Conservation (phyloP, 2,113 vertebrate genomes). For the Martes martes region DNA sequence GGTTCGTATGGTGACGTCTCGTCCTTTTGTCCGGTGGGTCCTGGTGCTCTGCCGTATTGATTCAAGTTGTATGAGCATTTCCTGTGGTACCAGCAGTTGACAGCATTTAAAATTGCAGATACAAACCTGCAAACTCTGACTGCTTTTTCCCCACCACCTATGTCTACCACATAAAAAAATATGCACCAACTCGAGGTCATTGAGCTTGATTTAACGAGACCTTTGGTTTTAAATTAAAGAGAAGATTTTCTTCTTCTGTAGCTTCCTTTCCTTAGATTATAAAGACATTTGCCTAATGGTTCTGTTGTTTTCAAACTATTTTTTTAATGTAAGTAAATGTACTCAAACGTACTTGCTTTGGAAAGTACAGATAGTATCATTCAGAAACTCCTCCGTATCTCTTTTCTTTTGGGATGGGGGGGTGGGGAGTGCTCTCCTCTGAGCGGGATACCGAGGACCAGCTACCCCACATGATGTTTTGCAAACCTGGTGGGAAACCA, state of each 20-base stretch:
- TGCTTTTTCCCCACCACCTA: neutral
- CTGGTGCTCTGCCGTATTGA: neutral
- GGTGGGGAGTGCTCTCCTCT: neutral
- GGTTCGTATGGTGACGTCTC: neutral
- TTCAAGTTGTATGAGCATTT: neutral
- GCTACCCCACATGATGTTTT: neutral
- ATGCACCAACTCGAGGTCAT: neutral
- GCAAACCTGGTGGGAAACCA: neutral
- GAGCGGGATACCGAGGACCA: neutral
- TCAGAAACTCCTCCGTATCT: neutral
- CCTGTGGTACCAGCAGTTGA: neutral
- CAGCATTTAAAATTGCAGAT: neutral
- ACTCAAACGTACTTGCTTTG: neutral
- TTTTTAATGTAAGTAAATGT: neutral
- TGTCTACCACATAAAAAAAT: neutral
- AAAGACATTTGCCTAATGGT: neutral
- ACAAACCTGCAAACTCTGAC: neutral
- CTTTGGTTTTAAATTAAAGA: neutral
- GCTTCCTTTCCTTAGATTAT: neutral
- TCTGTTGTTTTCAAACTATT: neutral
- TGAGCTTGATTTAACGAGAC: neutral
- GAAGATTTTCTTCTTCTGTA: neutral
- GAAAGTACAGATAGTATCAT: neutral
- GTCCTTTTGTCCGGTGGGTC: neutral
- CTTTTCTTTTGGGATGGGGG: neutral